phyloP scores from a whole-genome alignment of 92 coral and sea anemone genomes.

The Phenganax marumi region DNA sequence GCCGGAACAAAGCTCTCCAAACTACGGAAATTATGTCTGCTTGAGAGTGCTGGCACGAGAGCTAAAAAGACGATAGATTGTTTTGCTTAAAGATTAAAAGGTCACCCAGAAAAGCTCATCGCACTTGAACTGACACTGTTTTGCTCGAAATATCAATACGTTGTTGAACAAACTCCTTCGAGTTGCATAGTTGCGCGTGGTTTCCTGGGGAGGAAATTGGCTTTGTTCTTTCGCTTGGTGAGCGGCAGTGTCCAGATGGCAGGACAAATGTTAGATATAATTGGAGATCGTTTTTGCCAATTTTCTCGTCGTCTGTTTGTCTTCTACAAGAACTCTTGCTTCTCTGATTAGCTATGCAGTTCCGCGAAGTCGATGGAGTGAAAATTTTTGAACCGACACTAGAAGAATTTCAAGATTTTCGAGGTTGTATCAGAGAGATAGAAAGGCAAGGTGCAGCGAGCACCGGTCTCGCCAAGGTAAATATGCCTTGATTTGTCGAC shows the following conservation, averaged over 20 bases:
- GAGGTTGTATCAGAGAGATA: constrained; percentile 84
- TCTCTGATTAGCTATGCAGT: constrained; percentile 61
- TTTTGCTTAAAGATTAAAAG: background rate
- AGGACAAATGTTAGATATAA: background rate
- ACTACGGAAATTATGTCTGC: constrained; percentile 20
- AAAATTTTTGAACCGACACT: constrained; percentile 96
- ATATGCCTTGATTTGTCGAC: background rate
- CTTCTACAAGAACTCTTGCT: background rate
- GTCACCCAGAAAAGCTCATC: background rate
- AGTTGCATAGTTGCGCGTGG: constrained; percentile 26
- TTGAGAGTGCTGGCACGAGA: constrained; percentile 13
- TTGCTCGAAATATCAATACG: background rate
- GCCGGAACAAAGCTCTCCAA: constrained; percentile 20
- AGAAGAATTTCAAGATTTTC: constrained; percentile 83
- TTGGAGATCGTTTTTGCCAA: background rate
- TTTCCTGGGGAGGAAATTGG: constrained; percentile 41
- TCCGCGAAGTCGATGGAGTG: constrained; percentile 65
- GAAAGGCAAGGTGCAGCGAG: constrained; percentile 90
- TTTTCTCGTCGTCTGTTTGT: constrained; percentile 28
- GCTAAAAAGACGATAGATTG: background rate
- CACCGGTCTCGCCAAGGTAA: constrained; percentile 94
- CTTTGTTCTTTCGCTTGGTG: constrained; percentile 1
- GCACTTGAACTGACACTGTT: background rate
- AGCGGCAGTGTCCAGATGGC: constrained; percentile 38
- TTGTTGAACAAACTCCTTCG: background rate